Conservation (phyloP, 2,888 invertebrate genomes). For the Mimachlamys varia region DNA sequence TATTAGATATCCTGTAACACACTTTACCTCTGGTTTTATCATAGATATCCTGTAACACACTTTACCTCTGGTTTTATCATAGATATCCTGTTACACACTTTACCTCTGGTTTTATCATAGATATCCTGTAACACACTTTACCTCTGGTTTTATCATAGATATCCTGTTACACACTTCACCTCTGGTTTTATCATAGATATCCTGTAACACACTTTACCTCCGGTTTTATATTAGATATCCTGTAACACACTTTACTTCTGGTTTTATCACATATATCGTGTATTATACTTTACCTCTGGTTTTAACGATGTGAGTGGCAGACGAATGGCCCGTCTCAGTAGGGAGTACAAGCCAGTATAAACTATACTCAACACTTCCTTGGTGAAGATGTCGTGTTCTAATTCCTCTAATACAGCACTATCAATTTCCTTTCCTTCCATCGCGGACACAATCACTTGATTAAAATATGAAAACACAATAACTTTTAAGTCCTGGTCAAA, state of each 20-base stretch:
- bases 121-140: too few species aligned
- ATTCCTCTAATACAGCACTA: conserved; percentile 63
- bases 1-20: too few species aligned
- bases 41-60: neutral
- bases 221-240: too few species aligned
- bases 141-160: too few species aligned
- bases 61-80: conserved; percentile 72
- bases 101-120: too few species aligned
- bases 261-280: neutral
- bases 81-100: neutral
- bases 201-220: conserved; percentile 37
- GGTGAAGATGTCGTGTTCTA: conserved; percentile 63
- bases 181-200: neutral
- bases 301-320: conserved; percentile 71
- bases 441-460: conserved; percentile 70
- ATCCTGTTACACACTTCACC: neutral
- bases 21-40: neutral
- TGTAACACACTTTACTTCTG: neutral
- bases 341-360: conserved; percentile 71
- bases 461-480: conserved; percentile 6
- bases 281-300: conserved; percentile 66
- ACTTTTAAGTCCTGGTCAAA: too few species aligned
- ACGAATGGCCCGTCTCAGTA: conserved; percentile 69
- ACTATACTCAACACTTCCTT: conserved; percentile 72
- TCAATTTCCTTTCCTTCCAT: conserved; percentile 69